A percentile compares a stretch with the other conserved stretches of the same genome.
Conservation (phyloP, 1,140 invertebrate species). For the Cecropterus lyciades region DNA sequence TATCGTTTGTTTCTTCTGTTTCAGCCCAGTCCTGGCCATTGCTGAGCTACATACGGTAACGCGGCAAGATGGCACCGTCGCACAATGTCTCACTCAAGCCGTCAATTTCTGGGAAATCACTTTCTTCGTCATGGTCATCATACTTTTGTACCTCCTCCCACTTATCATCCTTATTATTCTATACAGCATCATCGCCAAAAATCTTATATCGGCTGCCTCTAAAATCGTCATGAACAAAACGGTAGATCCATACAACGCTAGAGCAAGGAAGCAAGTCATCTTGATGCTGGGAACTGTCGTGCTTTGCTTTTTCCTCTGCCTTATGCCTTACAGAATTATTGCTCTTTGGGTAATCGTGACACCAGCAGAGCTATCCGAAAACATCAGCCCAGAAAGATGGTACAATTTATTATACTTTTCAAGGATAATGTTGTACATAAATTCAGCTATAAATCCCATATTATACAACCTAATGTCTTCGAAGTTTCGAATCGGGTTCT, state of each 20-base stretch:
- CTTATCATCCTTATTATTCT: constrained; percentile 90
- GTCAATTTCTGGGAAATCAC: constrained; percentile 87
- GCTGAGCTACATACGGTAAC: constrained; percentile 85
- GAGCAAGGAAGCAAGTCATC: constrained; percentile 89
- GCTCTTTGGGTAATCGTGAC: constrained; percentile 91
- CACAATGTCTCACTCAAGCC: constrained; percentile 88
- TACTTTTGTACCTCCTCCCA: constrained; percentile 91
- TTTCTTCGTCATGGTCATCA: constrained; percentile 90
- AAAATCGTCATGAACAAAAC: constrained; percentile 86
- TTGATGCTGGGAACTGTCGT: constrained; percentile 94
- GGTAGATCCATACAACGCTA: constrained; percentile 85
- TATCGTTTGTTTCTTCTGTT: constrained; percentile 67
- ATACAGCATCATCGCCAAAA: constrained; percentile 91
- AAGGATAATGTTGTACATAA: constrained; percentile 93
- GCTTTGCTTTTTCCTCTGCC: constrained; percentile 93
- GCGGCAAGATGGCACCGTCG: constrained; percentile 82
- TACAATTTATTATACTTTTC: constrained; percentile 93
- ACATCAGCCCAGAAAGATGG: constrained; percentile 89
- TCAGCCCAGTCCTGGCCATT: constrained; percentile 87
- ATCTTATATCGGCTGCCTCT: constrained; percentile 87
- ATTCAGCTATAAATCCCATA: constrained; percentile 93
- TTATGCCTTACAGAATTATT: constrained; percentile 93
- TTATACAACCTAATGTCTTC: constrained; percentile 94
- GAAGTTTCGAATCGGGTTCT: constrained; percentile 92
- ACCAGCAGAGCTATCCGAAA: constrained; percentile 84